Evolutionary conservation across 2,113 vertebrate genomes (phyloP).

Genomic region (Dicaeum eximium): DNA sequence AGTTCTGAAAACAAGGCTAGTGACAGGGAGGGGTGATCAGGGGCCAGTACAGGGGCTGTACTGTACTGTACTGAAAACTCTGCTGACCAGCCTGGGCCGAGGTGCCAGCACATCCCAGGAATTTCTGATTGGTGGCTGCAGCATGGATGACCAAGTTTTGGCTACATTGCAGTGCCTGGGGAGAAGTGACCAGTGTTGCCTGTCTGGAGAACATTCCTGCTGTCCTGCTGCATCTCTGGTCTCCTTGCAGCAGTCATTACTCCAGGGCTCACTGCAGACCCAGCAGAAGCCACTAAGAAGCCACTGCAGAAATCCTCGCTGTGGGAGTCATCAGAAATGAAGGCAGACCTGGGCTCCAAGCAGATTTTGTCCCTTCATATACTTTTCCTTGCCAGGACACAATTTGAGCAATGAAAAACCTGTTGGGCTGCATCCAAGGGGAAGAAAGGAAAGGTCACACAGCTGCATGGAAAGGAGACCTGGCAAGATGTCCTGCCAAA

Average conservation of each 20-base stretch:
- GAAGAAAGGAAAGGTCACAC: not conserved
- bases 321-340: not conserved
- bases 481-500: not conserved
- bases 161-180: not conserved
- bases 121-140: not conserved
- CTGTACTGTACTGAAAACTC: not conserved
- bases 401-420: not conserved
- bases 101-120: not conserved
- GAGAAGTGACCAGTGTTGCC: not conserved
- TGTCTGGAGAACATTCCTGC: not conserved
- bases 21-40: not conserved
- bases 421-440: not conserved
- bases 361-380: not conserved
- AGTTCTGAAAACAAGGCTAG: not conserved
- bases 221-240: not conserved
- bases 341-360: not conserved
- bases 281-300: not conserved
- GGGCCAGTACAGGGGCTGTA: no score
- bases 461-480: not conserved
- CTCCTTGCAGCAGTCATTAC: not conserved
- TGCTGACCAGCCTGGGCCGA: not conserved
- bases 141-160: not conserved
- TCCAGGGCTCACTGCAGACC: not conserved
- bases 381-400: not conserved
- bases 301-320: not conserved